phyloP scores from a whole-genome alignment of 2,113 vertebrate genomes.

The Tachuris rubrigastra region DNA sequence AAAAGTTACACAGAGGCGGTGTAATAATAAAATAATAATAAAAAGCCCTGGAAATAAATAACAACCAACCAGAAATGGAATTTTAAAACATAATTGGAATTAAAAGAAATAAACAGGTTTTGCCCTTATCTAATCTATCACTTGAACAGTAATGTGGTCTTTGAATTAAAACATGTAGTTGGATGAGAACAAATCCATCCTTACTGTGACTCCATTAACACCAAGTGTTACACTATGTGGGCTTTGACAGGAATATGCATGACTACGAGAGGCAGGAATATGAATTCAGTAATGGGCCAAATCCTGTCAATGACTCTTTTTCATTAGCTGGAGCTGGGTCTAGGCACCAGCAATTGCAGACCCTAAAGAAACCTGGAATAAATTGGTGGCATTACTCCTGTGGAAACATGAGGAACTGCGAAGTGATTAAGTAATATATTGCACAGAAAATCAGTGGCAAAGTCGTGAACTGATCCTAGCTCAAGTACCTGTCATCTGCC shows the following conservation, averaged over 20 bases:
- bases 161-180: constrained; percentile 43
- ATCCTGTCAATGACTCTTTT: not conserved
- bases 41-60: not conserved
- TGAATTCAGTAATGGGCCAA: constrained; percentile 29
- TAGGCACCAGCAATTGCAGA: not conserved
- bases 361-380: not conserved
- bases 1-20: not conserved
- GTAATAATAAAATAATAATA: not conserved
- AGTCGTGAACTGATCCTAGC: not conserved
- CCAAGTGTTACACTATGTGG: not conserved
- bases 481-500: not conserved
- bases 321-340: not conserved
- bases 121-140: constrained; percentile 9
- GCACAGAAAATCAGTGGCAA: not conserved
- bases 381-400: not conserved
- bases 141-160: not conserved
- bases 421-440: not conserved
- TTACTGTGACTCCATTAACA: constrained; percentile 22
- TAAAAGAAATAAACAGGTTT: constrained; percentile 23
- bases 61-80: not conserved
- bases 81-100: constrained; percentile 29
- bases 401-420: not conserved
- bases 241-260: constrained; percentile 34
- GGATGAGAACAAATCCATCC: constrained; percentile 33
- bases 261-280: not conserved